A percentile compares a stretch with the other conserved stretches of the same genome.
Conservation (phyloP, 2,113 vertebrate genomes). For the Pachypanchax playfairii region DNA sequence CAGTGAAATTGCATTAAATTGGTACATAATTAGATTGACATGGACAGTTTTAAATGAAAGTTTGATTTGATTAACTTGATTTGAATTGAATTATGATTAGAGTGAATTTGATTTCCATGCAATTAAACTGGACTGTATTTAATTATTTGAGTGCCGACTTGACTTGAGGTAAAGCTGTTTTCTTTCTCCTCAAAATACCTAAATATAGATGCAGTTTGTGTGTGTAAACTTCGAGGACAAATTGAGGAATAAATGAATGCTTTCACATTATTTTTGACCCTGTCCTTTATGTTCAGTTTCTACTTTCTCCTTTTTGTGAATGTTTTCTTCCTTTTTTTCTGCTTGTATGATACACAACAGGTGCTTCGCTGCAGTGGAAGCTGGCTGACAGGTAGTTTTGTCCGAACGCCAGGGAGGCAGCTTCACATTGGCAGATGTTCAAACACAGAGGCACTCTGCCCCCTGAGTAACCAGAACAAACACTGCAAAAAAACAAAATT, state of each 20-base stretch:
- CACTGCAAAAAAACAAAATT: neutral
- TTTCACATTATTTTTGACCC: neutral
- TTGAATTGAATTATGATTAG: too few relatives aligned
- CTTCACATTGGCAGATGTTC: neutral
- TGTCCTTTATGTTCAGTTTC: neutral
- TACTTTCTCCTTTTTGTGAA: neutral
- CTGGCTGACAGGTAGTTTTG: neutral
- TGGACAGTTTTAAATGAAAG: too few relatives aligned
- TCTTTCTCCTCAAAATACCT: neutral
- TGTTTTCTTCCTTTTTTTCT: neutral
- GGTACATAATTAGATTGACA: too few relatives aligned
- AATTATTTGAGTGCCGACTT: too few relatives aligned
- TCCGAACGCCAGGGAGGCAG: neutral
- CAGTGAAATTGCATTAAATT: too few relatives aligned
- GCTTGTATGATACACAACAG: neutral
- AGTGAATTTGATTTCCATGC: too few relatives aligned
- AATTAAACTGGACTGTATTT: neutral
- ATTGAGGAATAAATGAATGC: neutral
- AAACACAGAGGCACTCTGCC: neutral
- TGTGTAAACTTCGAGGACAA: neutral
- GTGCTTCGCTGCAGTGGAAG: neutral
- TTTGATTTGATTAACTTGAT: too few relatives aligned
- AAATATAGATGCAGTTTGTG: neutral
- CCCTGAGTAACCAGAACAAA: conserved; percentile 6
- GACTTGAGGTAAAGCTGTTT: neutral